Conservation (phyloP, 2,113 vertebrate species). For the Abramis brama region DNA sequence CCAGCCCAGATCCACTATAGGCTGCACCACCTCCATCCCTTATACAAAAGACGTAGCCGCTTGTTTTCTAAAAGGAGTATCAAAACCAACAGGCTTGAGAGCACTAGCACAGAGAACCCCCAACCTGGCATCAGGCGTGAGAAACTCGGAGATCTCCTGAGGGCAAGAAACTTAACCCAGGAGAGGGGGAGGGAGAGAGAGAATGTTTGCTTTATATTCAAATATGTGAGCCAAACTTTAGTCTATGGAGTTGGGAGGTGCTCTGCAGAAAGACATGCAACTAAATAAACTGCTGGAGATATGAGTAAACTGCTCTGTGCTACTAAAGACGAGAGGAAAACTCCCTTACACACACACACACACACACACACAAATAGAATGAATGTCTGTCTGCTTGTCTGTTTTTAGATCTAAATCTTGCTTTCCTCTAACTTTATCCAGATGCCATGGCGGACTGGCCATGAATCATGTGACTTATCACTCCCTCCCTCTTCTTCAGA, state of each 20-base stretch:
- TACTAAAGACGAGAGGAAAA: constrained; percentile 16
- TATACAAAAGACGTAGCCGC: not conserved
- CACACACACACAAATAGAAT: constrained; percentile 30
- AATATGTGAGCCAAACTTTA: constrained; percentile 24
- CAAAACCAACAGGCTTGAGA: constrained; percentile 27
- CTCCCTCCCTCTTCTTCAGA: constrained; percentile 12
- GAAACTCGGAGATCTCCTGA: constrained; percentile 41
- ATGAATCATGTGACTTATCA: constrained; percentile 58
- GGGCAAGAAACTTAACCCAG: constrained; percentile 38
- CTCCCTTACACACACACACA: constrained; percentile 32
- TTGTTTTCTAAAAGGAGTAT: constrained; percentile 17
- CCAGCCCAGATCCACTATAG: not conserved
- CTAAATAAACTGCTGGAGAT: constrained; percentile 19
- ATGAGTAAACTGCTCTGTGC: constrained; percentile 10
- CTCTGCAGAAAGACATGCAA: constrained; percentile 14
- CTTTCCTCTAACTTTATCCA: constrained; percentile 58
- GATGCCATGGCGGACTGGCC: constrained; percentile 48
- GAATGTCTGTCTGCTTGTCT: constrained; percentile 46
- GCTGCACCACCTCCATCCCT: not conserved
- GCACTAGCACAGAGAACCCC: constrained; percentile 24
- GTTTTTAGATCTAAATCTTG: constrained; percentile 59
- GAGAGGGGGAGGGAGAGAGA: constrained; percentile 22
- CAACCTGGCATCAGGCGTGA: constrained; percentile 49
- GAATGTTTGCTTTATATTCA: constrained; percentile 44
- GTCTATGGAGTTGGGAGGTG: constrained; percentile 13